Conservation (phyloP, 1,140 invertebrate species). For the Platyscapa corneri region DNA sequence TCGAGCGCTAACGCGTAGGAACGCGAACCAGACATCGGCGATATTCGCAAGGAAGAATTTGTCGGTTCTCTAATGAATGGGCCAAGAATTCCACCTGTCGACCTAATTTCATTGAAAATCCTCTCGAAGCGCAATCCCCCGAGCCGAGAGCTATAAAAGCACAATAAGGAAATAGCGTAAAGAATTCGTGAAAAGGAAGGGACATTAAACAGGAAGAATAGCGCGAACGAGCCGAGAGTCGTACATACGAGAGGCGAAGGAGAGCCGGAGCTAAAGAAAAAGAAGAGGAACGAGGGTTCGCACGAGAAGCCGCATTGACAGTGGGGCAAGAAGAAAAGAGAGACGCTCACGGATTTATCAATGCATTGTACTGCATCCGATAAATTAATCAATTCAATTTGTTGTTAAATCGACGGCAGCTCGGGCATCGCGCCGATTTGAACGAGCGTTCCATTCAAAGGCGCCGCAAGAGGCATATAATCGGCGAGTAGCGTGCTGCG, state of each 20-base stretch:
- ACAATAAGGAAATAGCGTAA: conserved; percentile 8
- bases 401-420: conserved; percentile 37
- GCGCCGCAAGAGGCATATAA: conserved; percentile 58
- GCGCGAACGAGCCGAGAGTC: neutral
- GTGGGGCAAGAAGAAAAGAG: conserved; percentile 8
- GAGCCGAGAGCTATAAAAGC: neutral
- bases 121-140: neutral
- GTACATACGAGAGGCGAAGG: conserved; percentile 2
- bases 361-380: conserved; percentile 44
- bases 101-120: conserved; percentile 14
- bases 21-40: too few species aligned
- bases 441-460: conserved; percentile 61
- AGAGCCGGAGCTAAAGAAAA: neutral
- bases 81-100: neutral
- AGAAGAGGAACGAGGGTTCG: neutral
- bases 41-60: neutral
- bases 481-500: conserved; percentile 57
- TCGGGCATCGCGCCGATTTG: conserved; percentile 52
- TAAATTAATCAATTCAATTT: conserved; percentile 52
- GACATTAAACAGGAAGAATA: neutral
- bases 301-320: conserved; percentile 25
- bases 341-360: conserved; percentile 41
- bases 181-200: neutral
- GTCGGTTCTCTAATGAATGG: neutral
- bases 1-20: too few species aligned